Evolutionary conservation across 2,888 invertebrate genomes (phyloP), one percentile per base, ranked within the genome.

Genomic region (Hirudinaria manillensis): DNA sequence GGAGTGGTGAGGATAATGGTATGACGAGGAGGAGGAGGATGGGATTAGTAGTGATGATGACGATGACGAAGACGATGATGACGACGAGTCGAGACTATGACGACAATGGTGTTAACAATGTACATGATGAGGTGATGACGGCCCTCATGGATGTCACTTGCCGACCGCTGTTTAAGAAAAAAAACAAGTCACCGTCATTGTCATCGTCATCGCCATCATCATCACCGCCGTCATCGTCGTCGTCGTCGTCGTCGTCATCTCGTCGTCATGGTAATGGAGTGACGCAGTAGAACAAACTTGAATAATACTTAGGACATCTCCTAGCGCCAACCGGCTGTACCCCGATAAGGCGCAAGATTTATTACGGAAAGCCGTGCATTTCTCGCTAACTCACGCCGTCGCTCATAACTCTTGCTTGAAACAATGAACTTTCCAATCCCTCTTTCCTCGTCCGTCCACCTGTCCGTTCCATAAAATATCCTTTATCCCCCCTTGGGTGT

Each of bases 271-370:
- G 45, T 10, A 10, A 7, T 16, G 45, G 45, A 45, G 13, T 45
- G 45, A 45, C 4, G 45, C 16, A 45, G 34, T 68, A 29, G 32
- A 34, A 36, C 68, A n/a, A 45, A 68, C 68, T 68, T 68, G 34
- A 68, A 36, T 36, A 32, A 68, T 36, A 68, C 36, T 32, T 34
- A 68, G 34, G 34, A 68, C 68, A 68, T 34, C 68, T 34, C 32
- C 36, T 1, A 34, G 68, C 68, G 68, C 32, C 32, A n/a, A 27
- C 32, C 36, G 68, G 68, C 68, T n/a, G 36, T 34, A 34, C 29
- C 10, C 21, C n/a, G 68, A 68, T 68, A 68, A 68, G 32, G 68
- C 29, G 68, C 68, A 36, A 68, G 68, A 68, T 68, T 68, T 68
- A 68, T 68, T 68, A 13, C 32, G 24, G 61, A 61, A 61, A 61